Base-by-base conservation (phyloP, 2,797 vertebrate species). In the Avahi laniger region DNA sequence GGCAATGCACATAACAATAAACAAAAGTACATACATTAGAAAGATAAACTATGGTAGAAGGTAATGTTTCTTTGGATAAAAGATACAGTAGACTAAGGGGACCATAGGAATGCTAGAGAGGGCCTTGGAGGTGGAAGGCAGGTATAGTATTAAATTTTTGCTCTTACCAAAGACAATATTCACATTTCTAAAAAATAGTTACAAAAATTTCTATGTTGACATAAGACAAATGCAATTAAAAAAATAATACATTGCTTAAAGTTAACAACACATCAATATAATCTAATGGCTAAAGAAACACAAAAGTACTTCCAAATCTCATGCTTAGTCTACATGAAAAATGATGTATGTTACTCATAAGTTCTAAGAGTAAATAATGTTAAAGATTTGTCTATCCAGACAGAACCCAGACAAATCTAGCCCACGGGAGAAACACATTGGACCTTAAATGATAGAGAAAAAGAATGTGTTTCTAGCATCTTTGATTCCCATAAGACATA, bases 361-460 rank as follows among this genome's bases (percentile, higher is more conserved):
- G 41, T 72, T 94, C 18, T 70, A 82, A 65, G 83, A 73, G 88
- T 95, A 92, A 97, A 84, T 63, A 95, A 78, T 87, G 26, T 57
- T 90, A 69, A 97, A 70, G 48, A 70, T 84, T 95, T 84, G 35
- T 93, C 57, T 95, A 50, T 95, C 20, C 5, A 57, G 92, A 88
- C 85, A 92, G 83, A 88, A 88, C 12, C 26, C 54, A 78, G 59
- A 87, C 52, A 97, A 91, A 92, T 97, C 24, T 93, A 88, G 70
- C 61, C 93, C 75, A 43, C 0, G 70, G 61, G 67, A 95, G 17
- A 94, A 93, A 89, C 4, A 57, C 38, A 30, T 0, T 35, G 38
- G 28, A 92, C 61, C 95, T 95, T 52, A 91, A 93, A 57, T 79
- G 65, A 91, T 2, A 93, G 38, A 92, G 72, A 63, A 86, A 89